phyloP scores from a whole-genome alignment of 2,888 invertebrate genomes.

The Ditula angustiorana region DNA sequence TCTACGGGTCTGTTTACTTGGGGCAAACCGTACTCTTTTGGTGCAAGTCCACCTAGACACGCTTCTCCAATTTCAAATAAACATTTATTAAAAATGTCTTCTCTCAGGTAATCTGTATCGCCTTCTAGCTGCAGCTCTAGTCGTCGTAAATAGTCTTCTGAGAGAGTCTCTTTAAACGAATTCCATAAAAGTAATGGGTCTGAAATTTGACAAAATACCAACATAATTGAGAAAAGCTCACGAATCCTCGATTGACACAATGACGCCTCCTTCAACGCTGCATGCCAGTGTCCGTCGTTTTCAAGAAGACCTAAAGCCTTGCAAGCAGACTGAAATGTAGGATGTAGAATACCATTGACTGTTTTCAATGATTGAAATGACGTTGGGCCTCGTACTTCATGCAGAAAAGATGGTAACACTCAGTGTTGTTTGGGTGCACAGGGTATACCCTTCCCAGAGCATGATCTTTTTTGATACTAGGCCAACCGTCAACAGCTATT shows the following conservation, averaged over 20 bases:
- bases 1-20: background rate
- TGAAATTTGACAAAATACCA: no score
- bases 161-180: no score
- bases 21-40: background rate
- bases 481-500: constrained; percentile 36
- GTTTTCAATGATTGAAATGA: constrained; percentile 30
- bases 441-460: constrained; percentile 42
- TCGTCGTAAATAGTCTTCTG: background rate
- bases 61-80: background rate
- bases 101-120: background rate
- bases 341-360: constrained; percentile 48
- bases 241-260: no score
- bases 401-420: constrained; percentile 39
- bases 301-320: constrained; percentile 46
- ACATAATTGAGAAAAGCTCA: no score
- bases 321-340: constrained; percentile 46
- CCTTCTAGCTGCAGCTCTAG: no score
- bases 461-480: constrained; percentile 35
- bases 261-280: no score
- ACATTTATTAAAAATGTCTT: no score
- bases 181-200: no score
- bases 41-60: background rate
- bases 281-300: constrained; percentile 38
- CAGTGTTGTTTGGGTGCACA: constrained; percentile 45
- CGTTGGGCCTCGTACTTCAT: constrained; percentile 10